phyloP scores from a whole-genome alignment of 92 coral and sea anemone species.

The Virgularia gustaviana region DNA sequence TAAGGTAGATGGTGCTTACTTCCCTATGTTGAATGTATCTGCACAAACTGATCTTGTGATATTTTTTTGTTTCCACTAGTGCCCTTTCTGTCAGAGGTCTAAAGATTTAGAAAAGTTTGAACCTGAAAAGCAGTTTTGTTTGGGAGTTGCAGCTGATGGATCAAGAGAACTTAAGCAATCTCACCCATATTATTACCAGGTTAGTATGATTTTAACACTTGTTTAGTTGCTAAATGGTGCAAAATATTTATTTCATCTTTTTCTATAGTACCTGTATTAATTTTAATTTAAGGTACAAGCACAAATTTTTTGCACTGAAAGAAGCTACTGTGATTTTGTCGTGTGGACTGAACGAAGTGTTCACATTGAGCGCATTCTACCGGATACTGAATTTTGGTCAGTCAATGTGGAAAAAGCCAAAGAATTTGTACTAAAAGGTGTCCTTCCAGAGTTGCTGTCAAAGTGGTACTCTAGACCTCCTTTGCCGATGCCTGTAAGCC shows the following conservation, averaged over 20 bases:
- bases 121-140: constrained; percentile 39
- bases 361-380: constrained; percentile 42
- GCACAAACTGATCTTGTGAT: not conserved
- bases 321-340: constrained; percentile 51
- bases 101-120: constrained; percentile 37
- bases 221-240: not conserved
- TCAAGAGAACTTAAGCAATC: constrained; percentile 27
- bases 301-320: constrained; percentile 50
- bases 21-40: not conserved
- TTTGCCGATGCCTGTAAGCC: not conserved
- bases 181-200: constrained; percentile 49
- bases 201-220: constrained; percentile 9
- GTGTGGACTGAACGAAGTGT: constrained; percentile 52
- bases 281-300: constrained; percentile 52
- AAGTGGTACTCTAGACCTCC: constrained; percentile 51
- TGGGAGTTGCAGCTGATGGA: constrained; percentile 28
- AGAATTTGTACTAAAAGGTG: constrained; percentile 43
- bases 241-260: not conserved
- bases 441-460: constrained; percentile 51
- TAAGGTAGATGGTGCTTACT: not conserved
- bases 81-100: constrained; percentile 48
- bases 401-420: constrained; percentile 42
- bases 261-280: not conserved
- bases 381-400: constrained; percentile 47
- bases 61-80: not conserved